Conservation (phyloP, 2,797 vertebrate genomes). For the Diplodus sargus region DNA sequence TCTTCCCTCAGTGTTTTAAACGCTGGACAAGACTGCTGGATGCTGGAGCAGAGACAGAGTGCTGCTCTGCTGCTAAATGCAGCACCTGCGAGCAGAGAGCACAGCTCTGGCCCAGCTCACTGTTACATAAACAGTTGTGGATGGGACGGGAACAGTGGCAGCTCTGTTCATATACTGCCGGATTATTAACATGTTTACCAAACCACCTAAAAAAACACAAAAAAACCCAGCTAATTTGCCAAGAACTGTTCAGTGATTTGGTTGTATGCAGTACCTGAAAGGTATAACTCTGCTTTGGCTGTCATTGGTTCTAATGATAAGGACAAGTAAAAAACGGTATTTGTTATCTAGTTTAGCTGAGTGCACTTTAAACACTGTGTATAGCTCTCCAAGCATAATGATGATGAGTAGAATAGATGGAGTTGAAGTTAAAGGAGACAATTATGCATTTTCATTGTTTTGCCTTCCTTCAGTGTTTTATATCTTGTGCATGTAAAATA, state of each 20-base stretch:
- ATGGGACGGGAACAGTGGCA: slow-evolving; percentile 75
- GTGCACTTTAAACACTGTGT: not conserved
- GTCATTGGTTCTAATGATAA: slow-evolving; percentile 24
- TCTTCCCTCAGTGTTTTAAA: slow-evolving; percentile 38
- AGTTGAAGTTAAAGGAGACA: not conserved
- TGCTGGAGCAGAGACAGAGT: slow-evolving; percentile 59
- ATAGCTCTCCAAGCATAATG: not conserved
- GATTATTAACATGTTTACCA: slow-evolving; percentile 82
- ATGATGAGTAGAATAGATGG: not conserved
- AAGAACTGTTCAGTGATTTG: slow-evolving; percentile 59
- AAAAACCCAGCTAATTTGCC: slow-evolving; percentile 53
- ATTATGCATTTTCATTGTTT: too few relatives aligned
- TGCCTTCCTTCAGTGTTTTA: too few relatives aligned
- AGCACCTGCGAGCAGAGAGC: slow-evolving; percentile 78
- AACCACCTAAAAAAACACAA: slow-evolving; percentile 64
- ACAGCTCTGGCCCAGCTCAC: slow-evolving; percentile 55
- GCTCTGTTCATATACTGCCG: slow-evolving; percentile 79
- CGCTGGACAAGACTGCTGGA: slow-evolving; percentile 24
- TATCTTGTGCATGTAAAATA: too few relatives aligned
- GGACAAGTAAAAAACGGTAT: slow-evolving; percentile 7
- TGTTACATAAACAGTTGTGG: slow-evolving; percentile 77
- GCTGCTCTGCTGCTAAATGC: slow-evolving; percentile 61
- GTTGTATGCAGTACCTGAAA: slow-evolving; percentile 52
- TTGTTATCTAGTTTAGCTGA: not conserved
- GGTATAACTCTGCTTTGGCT: slow-evolving; percentile 31